Percentiles rank a stretch among this genome's conserved stretches.
These are phyloP conservation scores for Conus ventricosus DNA, from an alignment of 1,140 invertebrate genomes.

Conservation along the genomic window DNA sequence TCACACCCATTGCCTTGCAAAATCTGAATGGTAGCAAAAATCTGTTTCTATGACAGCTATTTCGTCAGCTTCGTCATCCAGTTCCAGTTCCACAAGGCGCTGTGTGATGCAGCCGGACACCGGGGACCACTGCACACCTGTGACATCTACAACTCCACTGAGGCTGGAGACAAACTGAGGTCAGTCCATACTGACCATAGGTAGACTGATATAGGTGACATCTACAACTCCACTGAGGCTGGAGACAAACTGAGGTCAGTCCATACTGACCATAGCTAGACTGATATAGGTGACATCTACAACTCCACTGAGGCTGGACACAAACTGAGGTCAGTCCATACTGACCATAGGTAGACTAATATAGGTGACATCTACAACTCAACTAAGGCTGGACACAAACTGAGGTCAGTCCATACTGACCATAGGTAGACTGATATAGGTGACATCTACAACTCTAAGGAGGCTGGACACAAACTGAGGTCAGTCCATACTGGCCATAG, in stretches of 20 bases:
- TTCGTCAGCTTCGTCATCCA: conserved; percentile 93
- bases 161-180: conserved; percentile 80
- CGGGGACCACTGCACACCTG: conserved; percentile 88
- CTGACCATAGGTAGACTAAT: conserved; percentile 80
- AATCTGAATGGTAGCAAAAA: too few relatives aligned
- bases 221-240: conserved; percentile 86
- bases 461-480: conserved; percentile 80
- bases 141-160: conserved; percentile 88
- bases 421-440: conserved; percentile 85
- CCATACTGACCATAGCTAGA: too few relatives aligned
- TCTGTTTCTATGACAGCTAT: conserved; percentile 80
- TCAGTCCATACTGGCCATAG: conserved; percentile 39
- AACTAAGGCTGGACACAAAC: conserved; percentile 81
- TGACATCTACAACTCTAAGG: conserved; percentile 88
- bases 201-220: conserved; percentile 84
- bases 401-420: conserved; percentile 74
- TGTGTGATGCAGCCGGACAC: conserved; percentile 88
- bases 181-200: conserved; percentile 77
- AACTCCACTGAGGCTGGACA: too few relatives aligned
- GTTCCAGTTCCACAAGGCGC: conserved; percentile 90
- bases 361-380: conserved; percentile 93
- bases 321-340: too few relatives aligned
- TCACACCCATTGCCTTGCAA: too few relatives aligned
- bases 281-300: conserved; percentile 28
- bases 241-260: conserved; percentile 76